Percentiles rank a stretch among this genome's conserved stretches.
phyloP scores from a whole-genome alignment of 2,888 invertebrate species.

The Mimumesa dahlbomi region DNA sequence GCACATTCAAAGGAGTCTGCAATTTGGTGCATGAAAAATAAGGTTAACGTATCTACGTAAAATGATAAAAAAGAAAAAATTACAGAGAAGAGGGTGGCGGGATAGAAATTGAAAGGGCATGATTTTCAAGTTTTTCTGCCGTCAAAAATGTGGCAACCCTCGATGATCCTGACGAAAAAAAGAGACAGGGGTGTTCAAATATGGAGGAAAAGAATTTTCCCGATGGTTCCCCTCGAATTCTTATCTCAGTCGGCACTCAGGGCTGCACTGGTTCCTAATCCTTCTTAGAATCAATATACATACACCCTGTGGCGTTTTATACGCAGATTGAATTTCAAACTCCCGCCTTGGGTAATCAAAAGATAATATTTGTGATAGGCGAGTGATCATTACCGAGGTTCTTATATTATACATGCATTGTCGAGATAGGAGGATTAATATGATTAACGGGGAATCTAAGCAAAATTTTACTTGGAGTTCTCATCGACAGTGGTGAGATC shows the following conservation, averaged over 20 bases:
- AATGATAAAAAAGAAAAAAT: too few species aligned
- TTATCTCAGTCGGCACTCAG: constrained; percentile 17
- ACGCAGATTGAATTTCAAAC: constrained; percentile 6
- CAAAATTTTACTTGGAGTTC: not conserved
- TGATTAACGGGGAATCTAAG: not conserved
- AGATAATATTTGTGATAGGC: constrained; percentile 21
- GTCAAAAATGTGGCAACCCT: constrained; percentile 21
- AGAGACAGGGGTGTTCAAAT: not conserved
- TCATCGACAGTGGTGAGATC: not conserved
- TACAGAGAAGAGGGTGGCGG: constrained; percentile 13
- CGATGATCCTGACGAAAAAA: not conserved
- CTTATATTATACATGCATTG: not conserved
- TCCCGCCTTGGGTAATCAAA: constrained; percentile 5
- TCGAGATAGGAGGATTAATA: not conserved
- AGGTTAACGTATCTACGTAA: too few species aligned
- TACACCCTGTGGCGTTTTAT: not conserved
- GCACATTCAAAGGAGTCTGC: too few species aligned
- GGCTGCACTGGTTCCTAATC: constrained; percentile 17
- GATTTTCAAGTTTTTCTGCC: constrained; percentile 20
- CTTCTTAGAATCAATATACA: constrained; percentile 17
- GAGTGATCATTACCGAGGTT: not conserved
- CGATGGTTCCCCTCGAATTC: constrained; percentile 14
- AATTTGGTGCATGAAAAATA: too few species aligned
- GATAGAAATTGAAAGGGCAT: constrained; percentile 39
- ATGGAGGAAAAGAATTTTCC: constrained; percentile 26